A percentile compares a stretch with the other conserved stretches of the same genome.
Evolutionary conservation across 2,797 vertebrate species (phyloP).

Genomic region (Psittacula derbiana): DNA sequence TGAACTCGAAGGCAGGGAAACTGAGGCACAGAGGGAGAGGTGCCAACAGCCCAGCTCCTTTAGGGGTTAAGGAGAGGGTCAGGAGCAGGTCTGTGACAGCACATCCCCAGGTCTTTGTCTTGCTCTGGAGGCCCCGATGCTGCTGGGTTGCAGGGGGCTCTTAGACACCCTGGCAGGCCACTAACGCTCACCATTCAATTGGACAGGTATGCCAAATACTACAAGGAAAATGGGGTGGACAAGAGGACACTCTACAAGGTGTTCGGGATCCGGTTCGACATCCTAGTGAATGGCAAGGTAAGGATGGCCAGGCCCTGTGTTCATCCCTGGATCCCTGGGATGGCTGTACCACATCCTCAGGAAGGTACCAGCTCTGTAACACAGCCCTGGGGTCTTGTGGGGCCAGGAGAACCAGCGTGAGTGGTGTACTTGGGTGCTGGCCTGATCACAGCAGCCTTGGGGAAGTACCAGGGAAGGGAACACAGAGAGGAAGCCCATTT

Average conservation of each 20-base stretch:
- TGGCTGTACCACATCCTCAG: neutral
- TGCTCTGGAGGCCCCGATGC: accelerated
- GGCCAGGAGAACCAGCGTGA: neutral
- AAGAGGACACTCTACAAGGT: conserved; percentile 91
- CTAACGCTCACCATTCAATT: neutral
- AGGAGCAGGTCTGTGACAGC: neutral
- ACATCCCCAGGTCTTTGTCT: neutral
- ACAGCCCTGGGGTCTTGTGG: neutral
- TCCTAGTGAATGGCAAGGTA: conserved; percentile 91
- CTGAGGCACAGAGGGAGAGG: neutral
- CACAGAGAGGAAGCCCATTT: neutral
- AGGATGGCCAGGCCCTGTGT: neutral
- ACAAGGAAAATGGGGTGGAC: conserved; percentile 75
- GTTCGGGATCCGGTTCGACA: conserved; percentile 91
- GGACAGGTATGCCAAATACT: conserved; percentile 88
- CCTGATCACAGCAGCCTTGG: neutral
- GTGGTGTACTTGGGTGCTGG: neutral
- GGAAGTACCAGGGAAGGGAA: neutral
- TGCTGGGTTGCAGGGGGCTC: neutral
- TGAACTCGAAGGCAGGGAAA: neutral
- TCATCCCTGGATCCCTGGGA: accelerated
- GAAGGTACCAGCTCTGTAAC: neutral
- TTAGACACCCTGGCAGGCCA: neutral
- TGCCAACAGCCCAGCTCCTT: neutral
- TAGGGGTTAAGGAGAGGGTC: neutral